phyloP scores from a whole-genome alignment of 1,140 invertebrate species.

The Euura lappo region DNA sequence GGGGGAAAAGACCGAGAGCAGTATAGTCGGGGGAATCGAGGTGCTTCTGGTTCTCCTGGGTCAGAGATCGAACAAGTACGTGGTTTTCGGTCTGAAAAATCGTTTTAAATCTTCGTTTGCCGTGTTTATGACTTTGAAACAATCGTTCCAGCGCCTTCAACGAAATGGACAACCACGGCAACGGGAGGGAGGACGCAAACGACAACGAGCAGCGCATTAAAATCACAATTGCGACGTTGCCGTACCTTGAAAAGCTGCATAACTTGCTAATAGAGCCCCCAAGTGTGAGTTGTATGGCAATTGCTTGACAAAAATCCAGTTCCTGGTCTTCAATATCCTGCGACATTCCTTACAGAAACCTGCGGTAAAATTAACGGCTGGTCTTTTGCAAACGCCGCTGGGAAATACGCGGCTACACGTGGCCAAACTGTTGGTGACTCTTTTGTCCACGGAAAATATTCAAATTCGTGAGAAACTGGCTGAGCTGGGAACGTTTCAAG shows the following conservation, averaged over 20 bases:
- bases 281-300: constrained; percentile 60
- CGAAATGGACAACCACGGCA: constrained; percentile 29
- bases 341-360: constrained; percentile 56
- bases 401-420: constrained; percentile 80
- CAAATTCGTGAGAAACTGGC: constrained; percentile 63
- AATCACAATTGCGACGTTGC: constrained; percentile 67
- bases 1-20: constrained; percentile 72
- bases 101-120: neutral
- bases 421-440: constrained; percentile 72
- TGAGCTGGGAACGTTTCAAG: constrained; percentile 66
- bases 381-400: constrained; percentile 73
- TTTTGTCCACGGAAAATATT: constrained; percentile 71
- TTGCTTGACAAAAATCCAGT: neutral
- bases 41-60: constrained; percentile 77
- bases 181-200: constrained; percentile 40
- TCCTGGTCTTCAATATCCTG: neutral
- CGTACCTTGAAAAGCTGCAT: constrained; percentile 75
- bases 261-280: constrained; percentile 76
- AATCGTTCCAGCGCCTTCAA: constrained; percentile 29
- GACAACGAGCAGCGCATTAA: constrained; percentile 46
- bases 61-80: constrained; percentile 60
- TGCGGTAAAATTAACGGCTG: constrained; percentile 70
- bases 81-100: constrained; percentile 14
- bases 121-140: neutral
- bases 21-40: constrained; percentile 79